Evolutionary conservation across 2,888 invertebrate species (phyloP), one percentile per base, ranked within the genome.

Genomic region (Leptopilina myrica): DNA sequence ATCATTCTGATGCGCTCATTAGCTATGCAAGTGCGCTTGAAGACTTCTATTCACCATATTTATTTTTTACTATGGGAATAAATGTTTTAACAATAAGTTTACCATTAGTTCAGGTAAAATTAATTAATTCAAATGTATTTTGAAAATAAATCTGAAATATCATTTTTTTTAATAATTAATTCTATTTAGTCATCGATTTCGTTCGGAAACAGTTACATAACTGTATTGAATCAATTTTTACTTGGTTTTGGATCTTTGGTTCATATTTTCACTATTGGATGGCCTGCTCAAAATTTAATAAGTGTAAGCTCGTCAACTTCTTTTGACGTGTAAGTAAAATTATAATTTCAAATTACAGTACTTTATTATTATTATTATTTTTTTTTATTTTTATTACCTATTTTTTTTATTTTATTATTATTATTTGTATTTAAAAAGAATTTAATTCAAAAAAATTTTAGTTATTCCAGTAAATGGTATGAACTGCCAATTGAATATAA

Each of bases 21-120:
- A 53, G 53, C 14, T 43, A 69, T 56, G 49, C 26, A 12, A 69
- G 26, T 1, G 9, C 11, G 15, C 67, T 67, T 9, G 53, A 69
- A 20, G 49, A 49, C 14, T 26, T 69, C 7, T 69, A 14, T 20
- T 69, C 69, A 11, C 69, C 69, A 5, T 69, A 53, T 26, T 53
- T 73, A 14, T 33, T 73, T 7, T 8, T 73, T 8, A 33, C 69
- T 9, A 33, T 53, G 26, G 69, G 69, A 53, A 12, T 53, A 8
- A 73, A 73, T 49, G n/a, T 73, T n/a, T 14, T 73, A 33, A 73
- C 53, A 56, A 73, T 33, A 8, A 73, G 73, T 56, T 9, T 56
- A n/a, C 5, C 26, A 26, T 26, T 73, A 33, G 4, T 53, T 6
- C 56, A 56, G 26, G 73, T 73, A 26, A 0, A 46, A 14, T 67